A percentile compares a stretch with the other conserved stretches of the same genome.
phyloP scores from a whole-genome alignment of 1,140 invertebrate species.

The Alviniconcha marisindica region DNA sequence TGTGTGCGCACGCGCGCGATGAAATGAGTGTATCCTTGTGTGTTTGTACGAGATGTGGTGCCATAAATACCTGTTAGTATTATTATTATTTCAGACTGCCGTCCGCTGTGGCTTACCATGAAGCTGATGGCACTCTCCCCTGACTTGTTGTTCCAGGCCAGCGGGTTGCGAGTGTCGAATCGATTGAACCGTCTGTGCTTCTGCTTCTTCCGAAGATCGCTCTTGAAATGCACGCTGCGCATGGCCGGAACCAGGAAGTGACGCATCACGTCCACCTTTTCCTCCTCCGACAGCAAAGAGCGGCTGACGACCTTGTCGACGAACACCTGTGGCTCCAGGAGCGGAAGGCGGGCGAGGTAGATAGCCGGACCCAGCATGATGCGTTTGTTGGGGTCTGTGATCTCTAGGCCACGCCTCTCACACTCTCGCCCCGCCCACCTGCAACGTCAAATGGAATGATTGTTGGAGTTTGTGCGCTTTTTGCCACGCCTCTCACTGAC shows the following conservation, averaged over 20 bases:
- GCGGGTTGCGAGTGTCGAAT: conserved; percentile 1
- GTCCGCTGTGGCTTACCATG: conserved; percentile 29
- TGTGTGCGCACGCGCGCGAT: too few relatives aligned
- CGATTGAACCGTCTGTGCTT: conserved; percentile 35
- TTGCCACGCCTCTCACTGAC: too few relatives aligned
- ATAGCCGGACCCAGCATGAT: conserved; percentile 35
- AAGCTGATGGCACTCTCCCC: conserved; percentile 41
- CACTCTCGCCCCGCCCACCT: conserved; percentile 37
- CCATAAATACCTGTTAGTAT: too few relatives aligned
- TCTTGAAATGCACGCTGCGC: conserved; percentile 33
- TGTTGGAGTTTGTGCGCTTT: too few relatives aligned
- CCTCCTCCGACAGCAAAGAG: conserved; percentile 41
- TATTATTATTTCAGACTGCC: too few relatives aligned
- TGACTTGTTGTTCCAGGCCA: conserved; percentile 42
- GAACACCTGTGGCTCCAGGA: conserved; percentile 14
- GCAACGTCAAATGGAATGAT: neutral
- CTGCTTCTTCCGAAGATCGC: conserved; percentile 11
- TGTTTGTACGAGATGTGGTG: too few relatives aligned
- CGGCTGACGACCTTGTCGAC: conserved; percentile 29
- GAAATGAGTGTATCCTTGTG: too few relatives aligned
- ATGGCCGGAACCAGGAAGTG: conserved; percentile 41
- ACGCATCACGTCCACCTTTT: conserved; percentile 47
- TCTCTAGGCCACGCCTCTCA: conserved; percentile 28
- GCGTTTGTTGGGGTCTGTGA: conserved; percentile 32
- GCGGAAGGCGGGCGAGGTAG: conserved; percentile 28